A percentile compares a stretch with the other conserved stretches of the same genome.
These are phyloP conservation scores for Speoplatyrhinus poulsoni DNA, from an alignment of 2,113 vertebrate genomes.

Conservation along the genomic window DNA sequence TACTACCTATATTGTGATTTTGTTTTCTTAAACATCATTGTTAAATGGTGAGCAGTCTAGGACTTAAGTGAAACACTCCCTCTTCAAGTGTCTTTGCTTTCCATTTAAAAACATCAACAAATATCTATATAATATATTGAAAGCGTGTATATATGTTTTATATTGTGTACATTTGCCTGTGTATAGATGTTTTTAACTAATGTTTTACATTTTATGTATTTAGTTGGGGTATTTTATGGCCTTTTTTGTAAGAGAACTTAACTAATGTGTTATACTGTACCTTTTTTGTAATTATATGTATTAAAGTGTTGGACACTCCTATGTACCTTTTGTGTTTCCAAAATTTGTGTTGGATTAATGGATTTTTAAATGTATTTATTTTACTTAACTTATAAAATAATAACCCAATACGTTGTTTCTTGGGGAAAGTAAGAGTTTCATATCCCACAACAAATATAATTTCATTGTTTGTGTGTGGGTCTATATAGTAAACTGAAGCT, in stretches of 20 bases:
- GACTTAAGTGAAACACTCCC: slow-evolving; percentile 59
- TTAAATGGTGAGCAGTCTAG: slow-evolving; percentile 11
- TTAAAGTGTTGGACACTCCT: slow-evolving; percentile 71
- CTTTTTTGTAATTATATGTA: slow-evolving; percentile 69
- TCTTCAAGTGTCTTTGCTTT: slow-evolving; percentile 73
- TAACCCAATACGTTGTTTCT: too few species aligned
- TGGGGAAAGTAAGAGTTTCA: too few species aligned
- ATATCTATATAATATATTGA: slow-evolving; percentile 87
- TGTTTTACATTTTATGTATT: slow-evolving; percentile 70
- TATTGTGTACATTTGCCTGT: slow-evolving; percentile 83
- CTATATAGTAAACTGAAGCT: too few species aligned
- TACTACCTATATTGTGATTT: slow-evolving; percentile 74
- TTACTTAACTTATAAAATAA: too few species aligned
- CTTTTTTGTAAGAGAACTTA: slow-evolving; percentile 65
- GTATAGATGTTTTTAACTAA: slow-evolving; percentile 80
- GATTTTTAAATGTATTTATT: too few species aligned
- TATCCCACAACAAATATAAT: too few species aligned
- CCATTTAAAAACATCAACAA: slow-evolving; percentile 57
- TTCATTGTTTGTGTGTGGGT: too few species aligned
- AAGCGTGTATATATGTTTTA: slow-evolving; percentile 82
- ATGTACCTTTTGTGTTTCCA: not conserved
- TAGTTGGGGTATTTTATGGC: slow-evolving; percentile 65
- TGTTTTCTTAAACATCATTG: slow-evolving; percentile 20
- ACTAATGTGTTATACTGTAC: slow-evolving; percentile 67
- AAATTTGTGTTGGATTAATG: too few species aligned